These are phyloP conservation scores for Mobula birostris DNA, from an alignment of 2,113 vertebrate species.

Conservation along the genomic window DNA sequence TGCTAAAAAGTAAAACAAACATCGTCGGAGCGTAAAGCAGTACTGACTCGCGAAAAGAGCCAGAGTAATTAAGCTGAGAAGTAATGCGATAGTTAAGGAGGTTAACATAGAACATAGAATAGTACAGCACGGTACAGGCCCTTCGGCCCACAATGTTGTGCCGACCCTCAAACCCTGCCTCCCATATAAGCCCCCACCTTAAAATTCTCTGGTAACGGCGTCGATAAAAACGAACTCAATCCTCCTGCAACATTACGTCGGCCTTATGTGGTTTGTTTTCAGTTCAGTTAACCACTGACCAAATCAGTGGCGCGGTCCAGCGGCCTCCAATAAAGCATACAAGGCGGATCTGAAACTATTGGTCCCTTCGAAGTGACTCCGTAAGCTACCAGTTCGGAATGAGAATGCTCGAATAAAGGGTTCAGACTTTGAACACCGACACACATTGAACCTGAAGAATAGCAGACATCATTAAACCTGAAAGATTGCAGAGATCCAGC, in stretches of 20 bases:
- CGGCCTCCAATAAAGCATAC: conserved; percentile 95
- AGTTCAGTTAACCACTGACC: conserved; percentile 92
- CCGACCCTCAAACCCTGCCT: too few species aligned
- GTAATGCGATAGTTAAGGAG: conserved; percentile 77
- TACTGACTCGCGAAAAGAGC: conserved; percentile 86
- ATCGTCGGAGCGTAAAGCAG: conserved; percentile 77
- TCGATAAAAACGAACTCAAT: conserved; percentile 93
- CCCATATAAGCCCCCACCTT: too few species aligned
- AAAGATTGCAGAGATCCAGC: conserved; percentile 29
- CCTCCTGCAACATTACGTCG: conserved; percentile 87
- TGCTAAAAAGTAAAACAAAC: conserved; percentile 68
- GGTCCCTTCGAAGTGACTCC: conserved; percentile 83
- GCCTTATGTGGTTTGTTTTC: conserved; percentile 95
- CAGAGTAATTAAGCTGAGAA: conserved; percentile 90
- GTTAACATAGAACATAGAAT: conserved; percentile 39
- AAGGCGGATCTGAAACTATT: conserved; percentile 92
- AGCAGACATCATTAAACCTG: conserved; percentile 66
- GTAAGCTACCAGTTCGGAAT: conserved; percentile 91
- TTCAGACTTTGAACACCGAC: conserved; percentile 44
- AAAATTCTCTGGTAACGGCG: conserved; percentile 74
- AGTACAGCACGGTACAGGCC: too few species aligned
- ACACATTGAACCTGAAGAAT: conserved; percentile 18
- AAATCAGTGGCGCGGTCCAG: conserved; percentile 83
- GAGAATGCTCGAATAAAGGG: conserved; percentile 64
- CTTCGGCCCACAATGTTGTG: too few species aligned